Conservation (phyloP, 37 sponge, comb jelly and placozoan species). For the Crambe crambe region DNA sequence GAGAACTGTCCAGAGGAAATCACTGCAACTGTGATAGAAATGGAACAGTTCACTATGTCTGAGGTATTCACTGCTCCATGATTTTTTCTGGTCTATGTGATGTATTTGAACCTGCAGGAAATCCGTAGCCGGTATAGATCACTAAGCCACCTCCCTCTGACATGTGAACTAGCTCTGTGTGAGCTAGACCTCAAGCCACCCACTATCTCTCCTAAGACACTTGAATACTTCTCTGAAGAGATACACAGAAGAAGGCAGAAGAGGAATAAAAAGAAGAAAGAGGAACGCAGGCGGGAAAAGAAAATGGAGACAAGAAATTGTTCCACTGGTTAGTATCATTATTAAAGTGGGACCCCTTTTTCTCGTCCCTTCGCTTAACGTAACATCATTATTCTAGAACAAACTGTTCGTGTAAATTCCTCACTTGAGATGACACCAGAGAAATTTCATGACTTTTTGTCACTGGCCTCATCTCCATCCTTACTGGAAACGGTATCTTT, state of each 20-base stretch:
- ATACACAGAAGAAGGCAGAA: constrained; percentile 52
- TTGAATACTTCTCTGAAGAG: constrained; percentile 60
- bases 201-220: constrained; percentile 47
- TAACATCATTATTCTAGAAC: constrained; percentile 5
- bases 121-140: constrained; percentile 63
- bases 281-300: constrained; percentile 54
- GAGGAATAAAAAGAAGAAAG: constrained; percentile 60
- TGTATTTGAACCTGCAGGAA: constrained; percentile 48
- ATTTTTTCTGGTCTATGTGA: neutral
- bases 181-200: constrained; percentile 85
- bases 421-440: constrained; percentile 57
- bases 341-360: neutral
- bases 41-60: constrained; percentile 75
- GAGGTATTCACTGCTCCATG: constrained; percentile 29
- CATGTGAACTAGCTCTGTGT: constrained; percentile 79
- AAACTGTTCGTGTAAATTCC: neutral
- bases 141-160: constrained; percentile 86
- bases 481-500: neutral
- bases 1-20: constrained; percentile 60
- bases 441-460: constrained; percentile 58
- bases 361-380: neutral
- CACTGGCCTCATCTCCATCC: constrained; percentile 69
- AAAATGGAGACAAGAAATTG: neutral
- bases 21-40: constrained; percentile 69
- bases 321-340: neutral